phyloP scores from a whole-genome alignment of 2,888 invertebrate genomes.

The Mesorhabditis belari region DNA sequence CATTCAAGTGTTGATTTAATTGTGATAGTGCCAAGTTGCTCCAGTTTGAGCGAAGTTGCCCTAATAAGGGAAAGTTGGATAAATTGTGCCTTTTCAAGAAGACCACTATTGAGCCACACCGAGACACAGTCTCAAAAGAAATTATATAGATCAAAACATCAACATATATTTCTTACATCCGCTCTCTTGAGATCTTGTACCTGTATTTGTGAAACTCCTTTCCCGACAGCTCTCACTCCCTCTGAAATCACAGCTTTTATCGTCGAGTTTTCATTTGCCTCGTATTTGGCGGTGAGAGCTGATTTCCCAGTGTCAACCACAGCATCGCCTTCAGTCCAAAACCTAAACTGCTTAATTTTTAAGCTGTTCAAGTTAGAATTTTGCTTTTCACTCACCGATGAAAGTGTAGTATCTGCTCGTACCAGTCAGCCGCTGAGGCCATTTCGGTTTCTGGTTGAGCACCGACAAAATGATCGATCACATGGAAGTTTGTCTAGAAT shows the following conservation, averaged over 20 bases:
- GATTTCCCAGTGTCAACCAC: slow-evolving; percentile 94
- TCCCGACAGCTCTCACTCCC: slow-evolving; percentile 53
- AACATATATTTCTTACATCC: too few species aligned
- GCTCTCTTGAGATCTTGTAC: too few species aligned
- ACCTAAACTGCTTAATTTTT: slow-evolving; percentile 11
- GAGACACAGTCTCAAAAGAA: too few species aligned
- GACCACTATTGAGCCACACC: too few species aligned
- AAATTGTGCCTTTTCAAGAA: too few species aligned
- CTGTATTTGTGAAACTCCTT: slow-evolving; percentile 79
- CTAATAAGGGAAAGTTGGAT: too few species aligned
- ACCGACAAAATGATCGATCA: slow-evolving; percentile 92
- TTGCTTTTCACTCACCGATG: slow-evolving; percentile 42
- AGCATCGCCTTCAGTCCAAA: slow-evolving; percentile 92
- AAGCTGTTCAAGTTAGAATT: background rate
- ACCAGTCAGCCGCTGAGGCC: slow-evolving; percentile 85
- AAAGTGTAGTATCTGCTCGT: slow-evolving; percentile 63
- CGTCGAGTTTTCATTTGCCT: slow-evolving; percentile 94
- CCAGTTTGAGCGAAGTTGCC: too few species aligned
- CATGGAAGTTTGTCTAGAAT: slow-evolving; percentile 66
- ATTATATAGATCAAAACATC: too few species aligned
- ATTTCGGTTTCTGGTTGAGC: slow-evolving; percentile 89
- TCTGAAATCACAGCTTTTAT: slow-evolving; percentile 60
- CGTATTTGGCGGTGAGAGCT: slow-evolving; percentile 88
- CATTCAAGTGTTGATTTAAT: too few species aligned
- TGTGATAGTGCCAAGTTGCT: too few species aligned